Percentiles rank a stretch among this genome's conserved stretches.
phyloP scores from a whole-genome alignment of 1,140 invertebrate species.

The Drosophila sechellia region DNA sequence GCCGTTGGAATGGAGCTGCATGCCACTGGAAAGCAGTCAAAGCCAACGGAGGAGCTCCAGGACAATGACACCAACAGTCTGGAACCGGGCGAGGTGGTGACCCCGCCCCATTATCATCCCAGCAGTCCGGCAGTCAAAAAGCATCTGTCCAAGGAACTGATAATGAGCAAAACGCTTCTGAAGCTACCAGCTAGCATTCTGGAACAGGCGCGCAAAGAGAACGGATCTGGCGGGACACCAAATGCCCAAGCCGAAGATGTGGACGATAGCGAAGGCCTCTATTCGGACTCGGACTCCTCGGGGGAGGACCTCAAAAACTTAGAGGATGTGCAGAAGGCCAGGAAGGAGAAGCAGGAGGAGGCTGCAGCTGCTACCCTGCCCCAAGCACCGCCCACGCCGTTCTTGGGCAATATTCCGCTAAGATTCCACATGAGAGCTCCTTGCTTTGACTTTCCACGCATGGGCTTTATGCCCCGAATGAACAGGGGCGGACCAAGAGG shows the following conservation, averaged over 20 bases:
- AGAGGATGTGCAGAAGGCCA: constrained; percentile 65
- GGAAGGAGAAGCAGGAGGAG: constrained; percentile 68
- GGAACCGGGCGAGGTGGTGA: constrained; percentile 79
- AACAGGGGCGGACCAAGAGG: constrained; percentile 54
- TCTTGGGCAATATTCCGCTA: constrained; percentile 45
- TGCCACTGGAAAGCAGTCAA: neutral
- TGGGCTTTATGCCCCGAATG: constrained; percentile 63
- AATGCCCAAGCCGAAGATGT: constrained; percentile 22
- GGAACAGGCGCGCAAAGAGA: constrained; percentile 43
- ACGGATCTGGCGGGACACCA: neutral
- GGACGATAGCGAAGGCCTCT: constrained; percentile 69
- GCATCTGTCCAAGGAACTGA: constrained; percentile 50
- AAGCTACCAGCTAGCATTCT: constrained; percentile 25
- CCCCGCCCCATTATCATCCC: constrained; percentile 63
- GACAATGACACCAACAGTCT: constrained; percentile 72
- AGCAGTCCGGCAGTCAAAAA: constrained; percentile 49
- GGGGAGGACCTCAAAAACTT: constrained; percentile 49
- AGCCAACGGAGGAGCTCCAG: constrained; percentile 33
- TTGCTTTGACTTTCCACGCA: constrained; percentile 59
- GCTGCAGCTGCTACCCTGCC: constrained; percentile 56
- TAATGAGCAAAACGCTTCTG: constrained; percentile 52
- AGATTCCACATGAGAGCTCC: constrained; percentile 59
- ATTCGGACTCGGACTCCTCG: constrained; percentile 71
- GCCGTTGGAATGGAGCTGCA: neutral
- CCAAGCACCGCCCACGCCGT: constrained; percentile 34